These are phyloP conservation scores for Hymenopus coronatus DNA, from an alignment of 2,888 invertebrate species.

Conservation along the genomic window DNA sequence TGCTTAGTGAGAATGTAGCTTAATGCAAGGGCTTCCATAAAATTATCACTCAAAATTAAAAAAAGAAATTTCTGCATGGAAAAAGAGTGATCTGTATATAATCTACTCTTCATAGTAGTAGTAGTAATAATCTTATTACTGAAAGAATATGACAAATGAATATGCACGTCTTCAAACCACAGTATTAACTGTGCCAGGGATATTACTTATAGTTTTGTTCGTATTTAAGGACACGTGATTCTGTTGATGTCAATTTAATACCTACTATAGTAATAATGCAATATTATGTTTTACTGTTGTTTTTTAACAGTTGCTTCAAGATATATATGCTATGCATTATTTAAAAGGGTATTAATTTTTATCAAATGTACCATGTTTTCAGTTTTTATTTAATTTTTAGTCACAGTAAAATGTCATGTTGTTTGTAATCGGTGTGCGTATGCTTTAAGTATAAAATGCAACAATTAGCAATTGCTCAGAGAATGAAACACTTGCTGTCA, in stretches of 20 bases:
- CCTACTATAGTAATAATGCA: neutral
- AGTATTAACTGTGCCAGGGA: too few species aligned
- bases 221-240: neutral
- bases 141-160: too few species aligned
- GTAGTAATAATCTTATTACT: too few species aligned
- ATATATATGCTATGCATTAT: neutral
- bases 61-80: too few species aligned
- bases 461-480: neutral
- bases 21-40: too few species aligned
- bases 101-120: too few species aligned
- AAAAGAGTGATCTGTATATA: too few species aligned
- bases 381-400: slow-evolving; percentile 15
- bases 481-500: neutral
- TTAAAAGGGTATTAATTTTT: neutral
- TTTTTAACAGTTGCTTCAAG: neutral
- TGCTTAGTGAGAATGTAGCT: too few species aligned
- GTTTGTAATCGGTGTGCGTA: slow-evolving; percentile 17
- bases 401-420: slow-evolving; percentile 28
- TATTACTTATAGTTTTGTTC: too few species aligned
- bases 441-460: slow-evolving; percentile 2
- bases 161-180: too few species aligned
- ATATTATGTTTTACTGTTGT: neutral
- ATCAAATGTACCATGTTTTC: neutral
- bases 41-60: too few species aligned
- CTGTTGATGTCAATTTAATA: neutral